A percentile compares a stretch with the other conserved stretches of the same genome.
Conservation (phyloP, 2,888 invertebrate species). For the Agrotis ipsilon region DNA sequence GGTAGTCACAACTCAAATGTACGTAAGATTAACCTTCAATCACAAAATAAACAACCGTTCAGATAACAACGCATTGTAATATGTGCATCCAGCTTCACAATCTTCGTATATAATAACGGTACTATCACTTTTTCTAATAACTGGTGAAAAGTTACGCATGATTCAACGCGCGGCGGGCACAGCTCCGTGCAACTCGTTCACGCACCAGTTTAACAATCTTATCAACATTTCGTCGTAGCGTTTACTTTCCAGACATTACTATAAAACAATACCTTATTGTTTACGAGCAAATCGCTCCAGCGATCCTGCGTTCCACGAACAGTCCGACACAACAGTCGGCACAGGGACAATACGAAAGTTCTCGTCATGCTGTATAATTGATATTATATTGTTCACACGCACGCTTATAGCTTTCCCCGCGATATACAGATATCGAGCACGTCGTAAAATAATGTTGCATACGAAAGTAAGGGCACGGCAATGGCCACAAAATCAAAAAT, state of each 20-base stretch:
- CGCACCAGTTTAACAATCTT: constrained; percentile 78
- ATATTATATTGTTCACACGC: constrained; percentile 69
- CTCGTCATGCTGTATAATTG: constrained; percentile 69
- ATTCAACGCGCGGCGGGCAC: constrained; percentile 53
- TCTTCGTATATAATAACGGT: constrained; percentile 59
- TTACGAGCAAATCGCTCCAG: constrained; percentile 67
- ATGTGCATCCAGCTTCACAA: constrained; percentile 30
- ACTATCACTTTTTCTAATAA: constrained; percentile 59
- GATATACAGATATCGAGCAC: constrained; percentile 58
- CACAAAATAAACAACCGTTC: constrained; percentile 34
- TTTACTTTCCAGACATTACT: constrained; percentile 75
- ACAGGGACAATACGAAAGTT: constrained; percentile 69
- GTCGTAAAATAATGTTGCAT: constrained; percentile 57
- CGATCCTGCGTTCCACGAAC: constrained; percentile 66
- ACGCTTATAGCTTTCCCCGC: constrained; percentile 66
- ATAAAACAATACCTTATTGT: constrained; percentile 83
- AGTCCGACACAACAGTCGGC: constrained; percentile 40
- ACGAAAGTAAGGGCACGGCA: constrained; percentile 78
- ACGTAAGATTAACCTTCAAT: constrained; percentile 41
- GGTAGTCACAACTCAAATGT: neutral
- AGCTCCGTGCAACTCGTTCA: constrained; percentile 64
- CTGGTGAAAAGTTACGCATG: constrained; percentile 63
- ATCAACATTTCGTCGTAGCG: constrained; percentile 76
- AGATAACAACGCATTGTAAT: constrained; percentile 38
- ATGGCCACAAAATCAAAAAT: constrained; percentile 84